Conservation (phyloP, 2,888 invertebrate species). For the Empis livida region DNA sequence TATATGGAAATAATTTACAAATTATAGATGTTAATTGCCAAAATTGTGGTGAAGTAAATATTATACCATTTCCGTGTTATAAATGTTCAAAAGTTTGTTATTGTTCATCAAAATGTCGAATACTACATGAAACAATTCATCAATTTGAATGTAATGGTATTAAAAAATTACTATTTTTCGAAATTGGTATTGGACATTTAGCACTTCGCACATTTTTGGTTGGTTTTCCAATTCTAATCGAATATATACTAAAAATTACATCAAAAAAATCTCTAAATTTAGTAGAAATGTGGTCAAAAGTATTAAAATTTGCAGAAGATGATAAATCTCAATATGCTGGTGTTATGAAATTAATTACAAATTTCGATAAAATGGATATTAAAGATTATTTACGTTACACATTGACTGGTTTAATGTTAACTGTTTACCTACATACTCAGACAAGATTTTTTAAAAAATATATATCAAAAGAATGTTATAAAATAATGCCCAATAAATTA, state of each 20-base stretch:
- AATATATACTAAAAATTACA: background rate
- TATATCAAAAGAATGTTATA: conserved; percentile 25
- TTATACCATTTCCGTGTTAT: conserved; percentile 50
- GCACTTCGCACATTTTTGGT: conserved; percentile 54
- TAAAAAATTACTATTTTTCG: conserved; percentile 47
- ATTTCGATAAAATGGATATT: conserved; percentile 51
- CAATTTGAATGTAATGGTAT: conserved; percentile 55
- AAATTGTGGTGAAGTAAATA: conserved; percentile 48
- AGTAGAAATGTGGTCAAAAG: conserved; percentile 1
- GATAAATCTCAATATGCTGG: background rate
- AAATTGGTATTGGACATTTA: conserved; percentile 65
- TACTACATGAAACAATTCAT: conserved; percentile 43
- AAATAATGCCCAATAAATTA: conserved; percentile 16
- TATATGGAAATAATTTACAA: conserved; percentile 28
- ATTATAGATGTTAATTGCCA: conserved; percentile 46
- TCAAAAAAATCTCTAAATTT: background rate
- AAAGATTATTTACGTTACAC: conserved; percentile 59
- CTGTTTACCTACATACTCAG: conserved; percentile 45
- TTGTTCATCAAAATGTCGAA: conserved; percentile 48
- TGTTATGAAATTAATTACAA: conserved; percentile 52
- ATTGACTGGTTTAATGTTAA: conserved; percentile 51
- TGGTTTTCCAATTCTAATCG: conserved; percentile 16
- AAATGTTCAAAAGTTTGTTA: conserved; percentile 49
- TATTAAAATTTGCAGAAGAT: background rate
- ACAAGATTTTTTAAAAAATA: conserved; percentile 46